Evolutionary conservation across 2,797 vertebrate species (phyloP), one percentile per base, ranked within the genome.

Genomic region (Argentina silus): DNA sequence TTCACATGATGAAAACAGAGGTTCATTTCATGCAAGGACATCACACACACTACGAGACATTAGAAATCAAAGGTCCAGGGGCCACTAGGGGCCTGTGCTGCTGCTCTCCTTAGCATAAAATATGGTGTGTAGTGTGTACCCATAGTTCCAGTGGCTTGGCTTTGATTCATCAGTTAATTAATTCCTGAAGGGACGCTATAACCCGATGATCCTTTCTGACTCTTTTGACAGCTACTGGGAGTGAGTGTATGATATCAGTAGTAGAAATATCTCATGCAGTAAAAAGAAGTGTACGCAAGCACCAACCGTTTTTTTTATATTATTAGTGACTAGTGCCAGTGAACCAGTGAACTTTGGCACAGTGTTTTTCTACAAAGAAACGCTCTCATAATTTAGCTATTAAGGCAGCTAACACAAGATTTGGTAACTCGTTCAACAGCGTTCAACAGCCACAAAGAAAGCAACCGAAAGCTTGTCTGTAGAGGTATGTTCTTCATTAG

Each of bases 131-230:
- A 78, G 83, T 75, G 76, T 74, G 79, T 66, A 83, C 77, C 59
- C 69, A 10, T 50, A 72, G 83, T 78, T 75, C 76, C 78, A 71
- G 65, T 71, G 79, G 84, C 76, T 65, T 48, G 12, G 67, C 90
- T 92, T 92, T 93, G 91, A 92, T 89, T 87, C 73, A 36, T 65
- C 66, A 82, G 79, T 84, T 92, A 93, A 93, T 93, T 88, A 90
- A 90, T 87, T 91, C 88, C 88, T 91, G 81, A 83, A 88, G 87
- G 86, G 77, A 80, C 61, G 64, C n/a, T 56, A 6, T 56, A 62
- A 56, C 70, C 57, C 61, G 21, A 56, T 27, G 21, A 63, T 80
- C 9, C 19, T 36, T 10, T 71, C 42, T 48, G 10, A 56, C 44
- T 43, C 57, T 14, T 12, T 77, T 73, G 75, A 75, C 79, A 81